Percentiles rank a stretch among this genome's conserved stretches.
Conservation (phyloP, 2,888 invertebrate species). For the Urechis unicinctus region DNA sequence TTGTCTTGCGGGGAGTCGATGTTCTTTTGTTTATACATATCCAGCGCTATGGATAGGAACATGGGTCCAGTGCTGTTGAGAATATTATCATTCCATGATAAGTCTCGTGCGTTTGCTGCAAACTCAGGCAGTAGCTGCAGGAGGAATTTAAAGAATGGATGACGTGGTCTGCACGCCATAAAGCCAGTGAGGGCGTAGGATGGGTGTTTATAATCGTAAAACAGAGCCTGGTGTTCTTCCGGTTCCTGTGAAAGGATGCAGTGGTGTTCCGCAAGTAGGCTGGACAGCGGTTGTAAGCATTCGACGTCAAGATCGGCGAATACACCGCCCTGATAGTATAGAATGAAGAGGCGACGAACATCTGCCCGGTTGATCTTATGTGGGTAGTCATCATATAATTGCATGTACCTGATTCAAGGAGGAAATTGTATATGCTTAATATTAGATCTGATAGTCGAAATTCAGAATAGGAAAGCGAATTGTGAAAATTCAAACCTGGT, state of each 20-base stretch:
- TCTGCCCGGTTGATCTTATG: conserved; percentile 3
- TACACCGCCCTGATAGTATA: conserved; percentile 6
- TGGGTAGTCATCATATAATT: neutral
- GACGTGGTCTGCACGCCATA: conserved; percentile 4
- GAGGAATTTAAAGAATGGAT: conserved; percentile 4
- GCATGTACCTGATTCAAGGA: neutral
- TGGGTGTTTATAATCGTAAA: neutral
- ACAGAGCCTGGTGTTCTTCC: neutral
- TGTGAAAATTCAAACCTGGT: neutral
- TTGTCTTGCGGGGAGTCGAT: neutral
- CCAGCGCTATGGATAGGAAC: neutral
- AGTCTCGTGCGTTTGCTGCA: neutral
- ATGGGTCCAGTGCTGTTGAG: conserved; percentile 4
- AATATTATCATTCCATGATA: neutral
- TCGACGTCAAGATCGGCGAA: conserved; percentile 6
- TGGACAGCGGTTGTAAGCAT: neutral
- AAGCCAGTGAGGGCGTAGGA: neutral
- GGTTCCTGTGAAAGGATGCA: conserved; percentile 3
- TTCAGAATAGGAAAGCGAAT: no score
- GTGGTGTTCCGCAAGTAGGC: neutral
- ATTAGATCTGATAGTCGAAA: no score
- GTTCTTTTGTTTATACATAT: neutral
- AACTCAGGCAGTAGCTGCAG: neutral
- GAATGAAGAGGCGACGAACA: neutral
- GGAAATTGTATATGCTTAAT: neutral